phyloP scores from a whole-genome alignment of 2,888 invertebrate species.

The Drosophila parthenogenetica region DNA sequence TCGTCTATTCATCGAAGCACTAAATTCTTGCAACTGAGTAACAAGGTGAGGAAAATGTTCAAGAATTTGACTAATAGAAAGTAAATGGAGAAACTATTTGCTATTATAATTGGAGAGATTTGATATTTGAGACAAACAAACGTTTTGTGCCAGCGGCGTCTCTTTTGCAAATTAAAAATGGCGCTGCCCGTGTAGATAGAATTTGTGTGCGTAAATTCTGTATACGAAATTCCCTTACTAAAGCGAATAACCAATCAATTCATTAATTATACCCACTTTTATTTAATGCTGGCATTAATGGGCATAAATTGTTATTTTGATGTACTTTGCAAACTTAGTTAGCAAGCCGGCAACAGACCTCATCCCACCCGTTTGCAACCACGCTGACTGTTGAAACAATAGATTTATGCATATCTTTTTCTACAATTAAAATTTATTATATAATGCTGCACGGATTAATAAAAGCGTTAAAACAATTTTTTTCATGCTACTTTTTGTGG shows the following conservation, averaged over 20 bases:
- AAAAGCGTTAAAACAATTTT: not conserved
- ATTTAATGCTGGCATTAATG: not conserved
- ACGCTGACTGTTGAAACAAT: not conserved
- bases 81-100: not conserved
- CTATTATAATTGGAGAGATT: constrained; percentile 3
- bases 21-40: constrained; percentile 17
- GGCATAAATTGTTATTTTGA: not conserved
- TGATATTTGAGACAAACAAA: not conserved
- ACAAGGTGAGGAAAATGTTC: constrained; percentile 48
- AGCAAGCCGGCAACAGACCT: constrained; percentile 26
- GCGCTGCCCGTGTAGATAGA: constrained; percentile 66
- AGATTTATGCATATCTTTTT: not conserved
- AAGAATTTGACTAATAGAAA: not conserved
- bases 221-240: constrained; percentile 36
- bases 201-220: constrained; percentile 42
- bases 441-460: constrained; percentile 18
- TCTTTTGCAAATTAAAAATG: constrained; percentile 74
- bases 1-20: constrained; percentile 12
- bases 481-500: not conserved
- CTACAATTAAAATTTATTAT: constrained; percentile 1
- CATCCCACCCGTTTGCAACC: constrained; percentile 9
- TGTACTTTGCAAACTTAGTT: not conserved
- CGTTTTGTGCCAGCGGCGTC: constrained; percentile 41
- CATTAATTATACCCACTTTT: not conserved
- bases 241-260: not conserved